Evolutionary conservation across 2,888 invertebrate genomes (phyloP).

Genomic region (Acronicta aceris): DNA sequence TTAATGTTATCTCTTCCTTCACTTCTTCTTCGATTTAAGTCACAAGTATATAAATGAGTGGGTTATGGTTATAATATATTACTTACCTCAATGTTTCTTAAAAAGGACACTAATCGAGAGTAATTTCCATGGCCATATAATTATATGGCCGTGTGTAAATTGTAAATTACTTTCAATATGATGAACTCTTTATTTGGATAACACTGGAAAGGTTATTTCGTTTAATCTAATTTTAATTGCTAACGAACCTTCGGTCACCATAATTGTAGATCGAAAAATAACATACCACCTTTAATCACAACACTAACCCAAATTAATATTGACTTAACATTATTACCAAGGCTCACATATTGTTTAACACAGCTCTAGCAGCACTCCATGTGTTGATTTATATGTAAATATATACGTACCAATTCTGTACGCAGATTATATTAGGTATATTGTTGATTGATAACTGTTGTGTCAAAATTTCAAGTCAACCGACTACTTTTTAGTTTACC

Average conservation of each 20-base stretch:
- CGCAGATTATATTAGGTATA: too few relatives aligned
- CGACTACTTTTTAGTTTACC: too few relatives aligned
- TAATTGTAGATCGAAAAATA: slow-evolving; percentile 36
- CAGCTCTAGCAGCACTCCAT: not conserved
- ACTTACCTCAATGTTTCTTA: too few relatives aligned
- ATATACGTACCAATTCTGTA: too few relatives aligned
- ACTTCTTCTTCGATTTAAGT: not conserved
- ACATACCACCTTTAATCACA: slow-evolving; percentile 29
- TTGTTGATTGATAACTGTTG: too few relatives aligned
- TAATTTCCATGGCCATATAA: too few relatives aligned
- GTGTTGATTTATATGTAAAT: too few relatives aligned
- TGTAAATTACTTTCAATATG: slow-evolving; percentile 21
- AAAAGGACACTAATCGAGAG: too few relatives aligned
- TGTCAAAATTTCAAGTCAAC: too few relatives aligned
- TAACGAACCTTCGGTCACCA: slow-evolving; percentile 11
- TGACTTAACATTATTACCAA: slow-evolving; percentile 23
- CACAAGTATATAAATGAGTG: too few relatives aligned
- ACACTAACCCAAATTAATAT: slow-evolving; percentile 42
- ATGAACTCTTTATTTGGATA: slow-evolving; percentile 19
- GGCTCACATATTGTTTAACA: slow-evolving; percentile 1
- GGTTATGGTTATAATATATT: too few relatives aligned
- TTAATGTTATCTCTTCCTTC: not conserved
- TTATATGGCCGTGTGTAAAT: too few relatives aligned
- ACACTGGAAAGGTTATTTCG: slow-evolving; percentile 14
- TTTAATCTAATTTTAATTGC: slow-evolving; percentile 40